Evolutionary conservation across 2,888 invertebrate genomes (phyloP), one percentile per base, ranked within the genome.

Genomic region (Cataglyphis cursor): DNA sequence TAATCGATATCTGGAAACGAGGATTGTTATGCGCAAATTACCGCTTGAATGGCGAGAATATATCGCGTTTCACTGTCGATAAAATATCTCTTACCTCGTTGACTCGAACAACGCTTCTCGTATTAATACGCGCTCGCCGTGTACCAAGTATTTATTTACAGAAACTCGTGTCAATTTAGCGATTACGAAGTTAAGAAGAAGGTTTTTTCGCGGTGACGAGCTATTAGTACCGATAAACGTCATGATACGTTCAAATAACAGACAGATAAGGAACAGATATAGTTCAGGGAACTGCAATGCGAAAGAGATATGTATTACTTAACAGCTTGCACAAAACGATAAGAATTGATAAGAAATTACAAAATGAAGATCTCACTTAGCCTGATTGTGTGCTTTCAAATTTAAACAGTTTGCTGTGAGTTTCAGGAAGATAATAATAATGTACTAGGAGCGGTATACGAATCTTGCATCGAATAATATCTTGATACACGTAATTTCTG

Each of bases 171-270:
- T 75, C 65, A 48, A 41, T 31, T 41, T 66, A 38, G 54, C 68
- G 54, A 76, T 78, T 41, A 68, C 31, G 41, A 21, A 28, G 8
- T 75, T 75, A 8, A n/a, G n/a, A 51, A 51, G 18, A 64, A 64
- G 51, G 31, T 65, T 62, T 62, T 74, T 62, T 62, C 10, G 35
- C 15, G 5, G 8, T 44, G 68, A 80, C 57, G 44, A 89, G 83
- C 87, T 90, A 90, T 90, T 88, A 87, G 85, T 81, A 84, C 59
- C 41, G 64, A 73, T 68, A 83, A 90, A 82, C 75, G 85, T 88
- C 87, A 81, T 75, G 84, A 85, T 84, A 86, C 86, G 83, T 81
- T 81, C 57, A 28, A 76, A 61, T 41, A 68, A 72, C 12, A 57
- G 86, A 88, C 86, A 83, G 65, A 41, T 65, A 83, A 61, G 28